A percentile compares a stretch with the other conserved stretches of the same genome.
These are phyloP conservation scores for Antrozous pallidus DNA, from an alignment of 2,797 vertebrate genomes.

Conservation along the genomic window DNA sequence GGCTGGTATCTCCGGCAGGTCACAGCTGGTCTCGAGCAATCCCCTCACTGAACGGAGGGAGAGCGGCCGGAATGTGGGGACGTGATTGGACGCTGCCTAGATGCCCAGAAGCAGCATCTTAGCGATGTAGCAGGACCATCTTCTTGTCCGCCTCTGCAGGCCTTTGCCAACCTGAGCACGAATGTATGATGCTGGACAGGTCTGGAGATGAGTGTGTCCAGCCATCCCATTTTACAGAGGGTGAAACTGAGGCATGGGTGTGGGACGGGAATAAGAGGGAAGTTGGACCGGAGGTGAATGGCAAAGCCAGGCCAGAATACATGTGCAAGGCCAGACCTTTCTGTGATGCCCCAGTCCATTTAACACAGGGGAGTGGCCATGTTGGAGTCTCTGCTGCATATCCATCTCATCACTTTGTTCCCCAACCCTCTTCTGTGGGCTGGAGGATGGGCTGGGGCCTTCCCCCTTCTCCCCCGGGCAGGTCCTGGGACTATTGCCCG, in stretches of 20 bases:
- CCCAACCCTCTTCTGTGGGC: background rate
- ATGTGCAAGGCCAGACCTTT: background rate
- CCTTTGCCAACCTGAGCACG: background rate
- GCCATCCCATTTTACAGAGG: background rate
- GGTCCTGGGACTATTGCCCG: no score
- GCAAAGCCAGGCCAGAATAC: background rate
- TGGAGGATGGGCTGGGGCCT: background rate
- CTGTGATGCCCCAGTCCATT: background rate
- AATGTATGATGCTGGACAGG: fast-evolving
- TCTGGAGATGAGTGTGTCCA: background rate
- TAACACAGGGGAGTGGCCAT: fast-evolving
- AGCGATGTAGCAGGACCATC: background rate
- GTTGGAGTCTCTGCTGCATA: background rate
- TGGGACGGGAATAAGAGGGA: background rate
- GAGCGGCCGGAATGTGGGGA: slow-evolving; percentile 18
- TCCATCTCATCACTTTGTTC: background rate
- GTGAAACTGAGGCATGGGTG: background rate
- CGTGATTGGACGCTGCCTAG: fast-evolving
- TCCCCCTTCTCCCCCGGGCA: background rate
- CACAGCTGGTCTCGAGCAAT: background rate
- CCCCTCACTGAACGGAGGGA: background rate
- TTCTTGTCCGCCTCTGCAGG: fast-evolving
- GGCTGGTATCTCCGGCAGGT: slow-evolving; percentile 13
- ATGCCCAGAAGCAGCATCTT: background rate
- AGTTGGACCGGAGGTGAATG: background rate